These are phyloP conservation scores for Neosilurus mollespiculum DNA, from an alignment of 2,797 vertebrate genomes.

Conservation along the genomic window DNA sequence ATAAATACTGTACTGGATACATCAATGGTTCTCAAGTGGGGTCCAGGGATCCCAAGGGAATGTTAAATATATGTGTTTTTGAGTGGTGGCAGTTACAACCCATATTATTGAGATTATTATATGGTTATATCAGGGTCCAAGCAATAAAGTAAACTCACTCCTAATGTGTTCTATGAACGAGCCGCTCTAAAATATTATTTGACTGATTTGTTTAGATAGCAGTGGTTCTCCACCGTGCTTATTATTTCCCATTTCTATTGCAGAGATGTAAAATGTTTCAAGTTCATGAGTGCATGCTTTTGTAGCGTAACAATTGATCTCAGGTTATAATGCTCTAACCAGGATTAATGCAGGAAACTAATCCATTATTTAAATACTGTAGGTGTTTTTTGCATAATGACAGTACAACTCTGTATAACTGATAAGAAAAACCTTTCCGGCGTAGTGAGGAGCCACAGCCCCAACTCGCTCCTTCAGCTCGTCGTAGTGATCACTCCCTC, in stretches of 20 bases:
- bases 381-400: neutral
- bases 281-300: neutral
- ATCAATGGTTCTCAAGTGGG: neutral
- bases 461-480: conserved; percentile 68
- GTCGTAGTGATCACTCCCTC: conserved; percentile 70
- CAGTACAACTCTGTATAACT: neutral
- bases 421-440: conserved; percentile 66
- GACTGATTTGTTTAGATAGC: too few species aligned
- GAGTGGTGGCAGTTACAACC: neutral
- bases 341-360: neutral
- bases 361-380: neutral
- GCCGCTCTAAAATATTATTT: neutral
- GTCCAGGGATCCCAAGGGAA: neutral
- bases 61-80: neutral
- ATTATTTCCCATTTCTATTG: neutral
- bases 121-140: neutral
- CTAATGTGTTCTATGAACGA: neutral
- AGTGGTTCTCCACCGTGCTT: too few species aligned
- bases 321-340: neutral
- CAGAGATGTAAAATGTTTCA: neutral
- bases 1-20: neutral
- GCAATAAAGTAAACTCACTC: neutral
- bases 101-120: neutral
- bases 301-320: neutral
- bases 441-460: conserved; percentile 72